Evolutionary conservation across 37 sponge, comb jelly and placozoan species (phyloP).

Genomic region (Axinella damicornis): DNA sequence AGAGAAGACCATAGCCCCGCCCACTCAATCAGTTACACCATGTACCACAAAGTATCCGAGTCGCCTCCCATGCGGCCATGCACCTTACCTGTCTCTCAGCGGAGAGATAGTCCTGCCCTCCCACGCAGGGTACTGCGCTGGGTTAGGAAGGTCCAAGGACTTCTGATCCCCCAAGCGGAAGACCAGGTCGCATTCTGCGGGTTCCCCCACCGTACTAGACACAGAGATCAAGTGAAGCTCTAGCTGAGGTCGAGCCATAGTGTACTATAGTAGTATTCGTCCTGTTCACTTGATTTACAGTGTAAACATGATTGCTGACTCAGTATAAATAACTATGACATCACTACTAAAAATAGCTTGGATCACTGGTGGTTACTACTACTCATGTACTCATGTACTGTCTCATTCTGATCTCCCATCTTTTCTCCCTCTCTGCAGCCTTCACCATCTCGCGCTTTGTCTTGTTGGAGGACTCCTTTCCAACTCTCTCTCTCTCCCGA

Average conservation of each 20-base stretch:
- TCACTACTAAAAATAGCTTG: no score
- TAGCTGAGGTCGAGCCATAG: not conserved
- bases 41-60: not conserved
- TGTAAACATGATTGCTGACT: no score
- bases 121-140: not conserved
- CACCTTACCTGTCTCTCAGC: constrained; percentile 61
- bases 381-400: constrained; percentile 62
- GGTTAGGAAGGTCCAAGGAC: not conserved
- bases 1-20: no score
- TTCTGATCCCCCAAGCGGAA: constrained; percentile 19
- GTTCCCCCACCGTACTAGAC: not conserved
- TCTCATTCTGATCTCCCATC: constrained; percentile 77
- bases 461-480: not conserved
- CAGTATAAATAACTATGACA: no score
- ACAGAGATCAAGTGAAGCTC: constrained; percentile 32
- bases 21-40: no score
- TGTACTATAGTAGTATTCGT: no score
- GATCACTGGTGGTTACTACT: no score
- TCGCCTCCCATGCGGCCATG: not conserved
- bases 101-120: constrained; percentile 22
- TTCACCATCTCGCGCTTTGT: constrained; percentile 54
- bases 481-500: not conserved
- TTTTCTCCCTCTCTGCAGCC: constrained; percentile 36
- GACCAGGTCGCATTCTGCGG: constrained; percentile 10
- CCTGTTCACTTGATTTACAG: no score